Evolutionary conservation across 2,113 vertebrate species (phyloP), one percentile per base, ranked within the genome.

Genomic region (Ornithorhynchus anatinus): DNA sequence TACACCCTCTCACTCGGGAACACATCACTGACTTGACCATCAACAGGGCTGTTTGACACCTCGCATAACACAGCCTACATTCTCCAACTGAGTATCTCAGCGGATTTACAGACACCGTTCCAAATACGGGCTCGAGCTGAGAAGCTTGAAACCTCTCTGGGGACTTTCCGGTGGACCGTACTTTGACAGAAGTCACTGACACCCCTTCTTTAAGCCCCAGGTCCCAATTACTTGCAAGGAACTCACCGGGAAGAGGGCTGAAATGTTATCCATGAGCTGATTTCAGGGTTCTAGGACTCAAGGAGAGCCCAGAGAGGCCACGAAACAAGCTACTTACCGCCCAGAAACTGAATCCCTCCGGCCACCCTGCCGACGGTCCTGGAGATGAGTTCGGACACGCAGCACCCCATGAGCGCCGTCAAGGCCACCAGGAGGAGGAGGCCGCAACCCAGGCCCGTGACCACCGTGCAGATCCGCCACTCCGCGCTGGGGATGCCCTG

Each of bases 381-480:
- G 59, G 98, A 99, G 94, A 99, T 97, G 83, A 99, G 96, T 80
- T 99, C 97, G 0, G 97, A 96, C 80, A 99, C 94, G 8, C 98
- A 99, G 92, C 98, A 99, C 47, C 96, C 97, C 97, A 98, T 98
- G 69, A 99, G 95, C 0, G 95, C 96, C 0, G 96, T 99, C 69
- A 99, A 94, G 1, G 96, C 96, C 88, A 99, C 98, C 87, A 99
- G 83, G 33, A 99, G 95, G 32, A 99, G 96, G 54, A 99, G 95
- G 76, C 97, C 98, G 0, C 97, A 98, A 10, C 98, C 98, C 84
- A 98, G 91, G 20, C 98, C 98, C 0, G 96, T 98, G 79, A 98
- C 95, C 63, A 99, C 91, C 0, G 97, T 98, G 86, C 96, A 99
- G 92, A 98, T 96, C 76, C 95, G 93, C 97, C 98, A 99, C 59